Percentiles rank a stretch among this genome's conserved stretches.
Evolutionary conservation across 2,113 vertebrate species (phyloP).

Genomic region (Rhinogobius similis): DNA sequence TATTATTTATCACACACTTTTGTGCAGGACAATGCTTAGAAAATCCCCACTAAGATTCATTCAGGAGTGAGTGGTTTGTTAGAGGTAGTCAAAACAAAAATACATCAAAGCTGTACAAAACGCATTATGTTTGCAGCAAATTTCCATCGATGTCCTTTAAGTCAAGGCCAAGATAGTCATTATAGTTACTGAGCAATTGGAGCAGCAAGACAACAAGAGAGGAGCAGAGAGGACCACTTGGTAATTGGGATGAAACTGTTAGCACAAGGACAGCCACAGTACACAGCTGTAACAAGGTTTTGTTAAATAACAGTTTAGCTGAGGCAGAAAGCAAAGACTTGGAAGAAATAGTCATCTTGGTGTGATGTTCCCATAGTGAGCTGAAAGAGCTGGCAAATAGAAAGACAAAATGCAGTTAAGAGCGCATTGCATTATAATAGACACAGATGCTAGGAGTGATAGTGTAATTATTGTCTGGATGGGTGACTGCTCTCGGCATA

Average conservation of each 20-base stretch:
- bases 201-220: background rate
- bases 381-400: constrained; percentile 25
- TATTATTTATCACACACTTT: too few relatives aligned
- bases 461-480: constrained; percentile 18
- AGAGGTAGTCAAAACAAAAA: background rate
- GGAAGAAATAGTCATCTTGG: background rate
- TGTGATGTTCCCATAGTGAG: background rate
- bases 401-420: constrained; percentile 17
- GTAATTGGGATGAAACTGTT: background rate
- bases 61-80: background rate
- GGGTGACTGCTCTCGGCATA: constrained; percentile 16
- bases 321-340: background rate
- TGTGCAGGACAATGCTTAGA: too few relatives aligned
- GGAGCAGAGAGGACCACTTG: background rate
- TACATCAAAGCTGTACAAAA: background rate
- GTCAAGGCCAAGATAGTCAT: background rate
- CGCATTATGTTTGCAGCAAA: background rate
- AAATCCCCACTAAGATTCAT: too few relatives aligned
- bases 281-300: background rate
- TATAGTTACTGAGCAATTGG: background rate
- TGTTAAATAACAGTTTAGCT: background rate
- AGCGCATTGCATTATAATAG: constrained; percentile 6
- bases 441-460: background rate
- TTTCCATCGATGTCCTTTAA: background rate
- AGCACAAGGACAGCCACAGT: background rate